These are phyloP conservation scores for Hypanus sabinus DNA, from an alignment of 2,113 vertebrate species.

Conservation along the genomic window DNA sequence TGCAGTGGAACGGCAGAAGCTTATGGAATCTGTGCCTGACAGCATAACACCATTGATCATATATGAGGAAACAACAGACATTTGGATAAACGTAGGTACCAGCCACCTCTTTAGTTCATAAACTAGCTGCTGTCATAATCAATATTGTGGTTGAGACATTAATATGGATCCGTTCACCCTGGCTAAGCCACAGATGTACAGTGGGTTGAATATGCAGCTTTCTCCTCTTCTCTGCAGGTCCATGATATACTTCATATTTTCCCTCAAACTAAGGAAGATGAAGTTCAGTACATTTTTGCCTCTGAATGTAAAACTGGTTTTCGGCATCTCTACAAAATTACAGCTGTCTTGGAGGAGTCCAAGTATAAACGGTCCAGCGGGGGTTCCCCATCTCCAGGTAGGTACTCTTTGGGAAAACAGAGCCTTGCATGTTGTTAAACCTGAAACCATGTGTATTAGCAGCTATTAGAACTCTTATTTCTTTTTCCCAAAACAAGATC, in stretches of 20 bases:
- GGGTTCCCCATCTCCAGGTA: conserved; percentile 60
- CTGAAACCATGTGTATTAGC: not conserved
- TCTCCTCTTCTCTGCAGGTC: conserved; percentile 52
- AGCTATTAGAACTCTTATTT: not conserved
- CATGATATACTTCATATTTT: conserved; percentile 72
- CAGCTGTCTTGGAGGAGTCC: conserved; percentile 61
- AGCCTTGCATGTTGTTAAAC: not conserved
- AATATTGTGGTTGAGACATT: not conserved
- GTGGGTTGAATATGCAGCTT: conserved; percentile 39
- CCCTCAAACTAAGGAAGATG: conserved; percentile 62
- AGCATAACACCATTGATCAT: conserved; percentile 64
- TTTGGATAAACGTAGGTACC: conserved; percentile 71
- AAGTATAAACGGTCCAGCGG: conserved; percentile 59
- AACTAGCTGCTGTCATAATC: not conserved
- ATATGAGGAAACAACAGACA: conserved; percentile 72
- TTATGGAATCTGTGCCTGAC: conserved; percentile 62
- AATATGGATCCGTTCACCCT: not conserved
- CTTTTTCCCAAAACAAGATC: not conserved
- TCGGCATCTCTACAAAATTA: conserved; percentile 67
- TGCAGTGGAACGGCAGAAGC: conserved; percentile 62
- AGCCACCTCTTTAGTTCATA: not conserved
- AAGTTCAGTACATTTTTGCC: conserved; percentile 71
- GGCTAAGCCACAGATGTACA: conserved; percentile 28
- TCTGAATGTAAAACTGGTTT: conserved; percentile 73
- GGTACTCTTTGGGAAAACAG: not conserved